Evolutionary conservation across 2,113 vertebrate genomes (phyloP), one percentile per base, ranked within the genome.

Genomic region (Collichthys lucidus): DNA sequence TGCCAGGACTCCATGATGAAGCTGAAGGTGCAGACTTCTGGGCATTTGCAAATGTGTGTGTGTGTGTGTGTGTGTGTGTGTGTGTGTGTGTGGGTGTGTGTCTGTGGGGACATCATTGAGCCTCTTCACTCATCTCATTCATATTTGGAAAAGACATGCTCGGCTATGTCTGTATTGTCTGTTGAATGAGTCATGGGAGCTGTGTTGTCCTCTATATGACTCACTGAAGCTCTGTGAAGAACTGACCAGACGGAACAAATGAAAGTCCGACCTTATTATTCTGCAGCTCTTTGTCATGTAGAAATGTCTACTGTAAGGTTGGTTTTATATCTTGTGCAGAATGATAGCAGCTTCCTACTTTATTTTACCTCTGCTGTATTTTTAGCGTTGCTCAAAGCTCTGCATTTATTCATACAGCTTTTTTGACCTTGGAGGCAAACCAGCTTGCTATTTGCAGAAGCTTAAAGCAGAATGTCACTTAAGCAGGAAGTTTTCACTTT

Each of bases 1-100:
- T 99, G 98, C 95, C 98, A 99, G 91, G 98, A 99, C 92, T 97
- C 98, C 90, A 99, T 99, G 98, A 98, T 99, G 96, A 98, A 99
- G 88, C 97, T 99, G 92, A 99, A 99, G 98, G 98, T 99, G 73
- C 86, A 75, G 62, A 87, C 70, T 50, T 70, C 16, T 81, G 53
- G 70, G 57, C 86, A 66, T 67, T 14, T 77, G 96, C 19, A 60
- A 19, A 40, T 79, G 69, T 80, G 56, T 72, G 5, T 65, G 70
- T 65, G 46, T 57, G 96, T 79, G 70, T 80, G 76, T 68, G 56
- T 69, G 55, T 82, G 74, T 74, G 69, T 31, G 29, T 31, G 29
- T 31, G 29, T 77, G 49, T 81, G 63, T 74, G 65, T 74, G 69
- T 80, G 56, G 69, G 5, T 77, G 49, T 81, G 64, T 74, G 65